Evolutionary conservation across 2,888 invertebrate genomes (phyloP), one percentile per base, ranked within the genome.

Genomic region (Rhyacophila evoluta): DNA sequence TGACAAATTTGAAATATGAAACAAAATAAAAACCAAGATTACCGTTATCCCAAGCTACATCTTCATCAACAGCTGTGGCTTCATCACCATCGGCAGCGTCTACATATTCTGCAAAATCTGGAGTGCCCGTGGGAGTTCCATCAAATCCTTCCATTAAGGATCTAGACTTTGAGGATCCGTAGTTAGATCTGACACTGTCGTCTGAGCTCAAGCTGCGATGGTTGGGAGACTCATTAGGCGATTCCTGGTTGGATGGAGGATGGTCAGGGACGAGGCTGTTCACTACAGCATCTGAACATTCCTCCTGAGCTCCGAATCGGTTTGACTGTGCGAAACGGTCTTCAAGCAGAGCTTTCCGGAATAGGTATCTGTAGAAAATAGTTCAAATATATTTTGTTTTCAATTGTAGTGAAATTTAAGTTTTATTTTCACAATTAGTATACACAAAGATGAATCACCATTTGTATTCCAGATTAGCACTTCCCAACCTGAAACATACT

Each of bases 321-420:
- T 74, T 38, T 12, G 92, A 91, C 33, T 94, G 92, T 5, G 94
- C 94, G 83, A 95, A 89, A 1, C 94, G 92, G 86, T 94, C 93
- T 84, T 95, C 93, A 1, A 95, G 87, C 70, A 95, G 87, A n/a
- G 95, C 94, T 84, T 95, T 93, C 84, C 94, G 93, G 88, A 95
- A 96, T 84, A 95, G 90, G 86, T 95, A 96, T 72, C 92, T 92
- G 84, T 0, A 81, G 41, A 69, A 74, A n/a, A n/a, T n/a, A n/a
- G n/a, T n/a, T n/a, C n/a, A n/a, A n/a, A n/a, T n/a, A n/a, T n/a
- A n/a, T n/a, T n/a, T n/a, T n/a, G n/a, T n/a, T n/a, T n/a, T n/a
- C n/a, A n/a, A n/a, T n/a, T n/a, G n/a, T n/a, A n/a, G n/a, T n/a
- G n/a, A n/a, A n/a, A n/a, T n/a, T n/a, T n/a, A n/a, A n/a, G n/a